phyloP scores from a whole-genome alignment of 1,140 invertebrate genomes.

The Cherax quadricarinatus region DNA sequence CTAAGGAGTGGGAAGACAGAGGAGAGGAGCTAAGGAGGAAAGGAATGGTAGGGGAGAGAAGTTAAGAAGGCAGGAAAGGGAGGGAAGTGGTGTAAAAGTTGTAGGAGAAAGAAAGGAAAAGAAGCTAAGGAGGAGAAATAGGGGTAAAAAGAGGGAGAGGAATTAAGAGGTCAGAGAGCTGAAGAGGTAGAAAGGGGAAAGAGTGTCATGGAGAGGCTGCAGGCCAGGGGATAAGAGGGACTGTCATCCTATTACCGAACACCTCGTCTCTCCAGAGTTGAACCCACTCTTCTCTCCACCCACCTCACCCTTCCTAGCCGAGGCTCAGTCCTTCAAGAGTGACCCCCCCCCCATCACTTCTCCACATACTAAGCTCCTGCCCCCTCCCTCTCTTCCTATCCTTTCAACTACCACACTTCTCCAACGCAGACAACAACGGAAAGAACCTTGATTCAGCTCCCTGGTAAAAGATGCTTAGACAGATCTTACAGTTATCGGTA shows the following conservation, averaged over 20 bases:
- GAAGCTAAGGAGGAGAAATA: too few relatives aligned
- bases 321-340: slow-evolving; percentile 48
- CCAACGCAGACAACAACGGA: not conserved
- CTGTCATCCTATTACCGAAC: slow-evolving; percentile 45
- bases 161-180: not conserved
- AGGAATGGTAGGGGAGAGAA: too few relatives aligned
- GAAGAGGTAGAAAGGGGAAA: too few relatives aligned
- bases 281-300: not conserved
- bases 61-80: too few relatives aligned
- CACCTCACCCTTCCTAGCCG: slow-evolving; percentile 17
- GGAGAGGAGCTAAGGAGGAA: too few relatives aligned
- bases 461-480: too few relatives aligned
- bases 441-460: too few relatives aligned
- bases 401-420: not conserved
- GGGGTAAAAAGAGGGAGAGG: not conserved
- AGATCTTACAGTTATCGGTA: too few relatives aligned
- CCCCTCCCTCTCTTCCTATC: not conserved
- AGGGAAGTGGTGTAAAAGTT: too few relatives aligned
- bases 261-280: slow-evolving; percentile 4
- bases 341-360: slow-evolving; percentile 24
- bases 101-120: too few relatives aligned
- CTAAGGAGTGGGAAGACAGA: too few relatives aligned
- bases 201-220: not conserved
- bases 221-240: slow-evolving; percentile 10
- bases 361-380: not conserved